Conservation (phyloP, 1,140 invertebrate species). For the Bombus soroeensis region DNA sequence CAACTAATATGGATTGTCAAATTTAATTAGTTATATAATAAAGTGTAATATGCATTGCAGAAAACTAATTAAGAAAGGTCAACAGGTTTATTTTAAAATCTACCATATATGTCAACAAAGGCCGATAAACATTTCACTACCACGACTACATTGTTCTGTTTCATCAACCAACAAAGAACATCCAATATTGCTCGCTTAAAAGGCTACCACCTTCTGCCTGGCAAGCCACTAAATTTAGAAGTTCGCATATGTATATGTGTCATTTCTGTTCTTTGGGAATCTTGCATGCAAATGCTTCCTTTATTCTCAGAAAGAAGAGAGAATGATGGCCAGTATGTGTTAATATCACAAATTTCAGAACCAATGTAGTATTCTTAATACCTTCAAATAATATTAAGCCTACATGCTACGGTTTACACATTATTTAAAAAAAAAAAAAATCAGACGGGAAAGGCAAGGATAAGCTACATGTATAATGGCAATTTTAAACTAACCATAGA, state of each 20-base stretch:
- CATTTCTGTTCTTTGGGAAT: slow-evolving; percentile 22
- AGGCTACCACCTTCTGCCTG: slow-evolving; percentile 1
- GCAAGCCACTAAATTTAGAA: slow-evolving; percentile 43
- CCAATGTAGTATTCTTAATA: neutral
- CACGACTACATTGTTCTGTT: neutral
- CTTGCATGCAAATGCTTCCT: neutral
- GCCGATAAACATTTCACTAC: slow-evolving; percentile 25
- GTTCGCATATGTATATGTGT: neutral
- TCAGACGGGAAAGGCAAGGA: no score
- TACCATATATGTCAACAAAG: neutral
- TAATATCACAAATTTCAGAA: neutral
- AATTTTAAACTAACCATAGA: neutral
- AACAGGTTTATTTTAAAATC: slow-evolving; percentile 26
- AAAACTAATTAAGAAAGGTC: slow-evolving; percentile 17
- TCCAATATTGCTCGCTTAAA: slow-evolving; percentile 13
- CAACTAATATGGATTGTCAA: neutral
- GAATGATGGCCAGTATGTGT: no score
- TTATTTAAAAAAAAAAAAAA: neutral
- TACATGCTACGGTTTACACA: neutral
- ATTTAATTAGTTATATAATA: neutral
- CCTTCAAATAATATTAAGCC: neutral
- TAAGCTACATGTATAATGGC: neutral
- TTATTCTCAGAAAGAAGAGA: slow-evolving; percentile 5
- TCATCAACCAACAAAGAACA: slow-evolving; percentile 19
- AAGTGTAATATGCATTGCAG: neutral